Evolutionary conservation across 2,113 vertebrate species (phyloP).

Genomic region (Polypterus senegalus): DNA sequence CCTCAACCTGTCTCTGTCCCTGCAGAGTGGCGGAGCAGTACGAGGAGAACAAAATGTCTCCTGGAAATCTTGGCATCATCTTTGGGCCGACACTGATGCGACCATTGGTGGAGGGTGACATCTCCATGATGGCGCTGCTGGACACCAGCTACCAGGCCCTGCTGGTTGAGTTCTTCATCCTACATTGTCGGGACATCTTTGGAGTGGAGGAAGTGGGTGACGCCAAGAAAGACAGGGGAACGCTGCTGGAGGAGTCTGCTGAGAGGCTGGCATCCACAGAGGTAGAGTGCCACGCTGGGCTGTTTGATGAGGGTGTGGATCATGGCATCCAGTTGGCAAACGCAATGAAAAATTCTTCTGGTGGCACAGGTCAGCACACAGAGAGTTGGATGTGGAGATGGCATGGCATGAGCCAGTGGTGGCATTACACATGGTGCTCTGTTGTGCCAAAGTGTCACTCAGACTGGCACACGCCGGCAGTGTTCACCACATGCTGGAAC

Average conservation of each 20-base stretch:
- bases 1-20: background rate
- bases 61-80: slow-evolving; percentile 81
- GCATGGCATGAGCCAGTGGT: no score
- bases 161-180: slow-evolving; percentile 75
- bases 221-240: slow-evolving; percentile 15
- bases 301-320: no score
- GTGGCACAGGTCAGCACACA: no score
- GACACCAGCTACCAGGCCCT: slow-evolving; percentile 74
- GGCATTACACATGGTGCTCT: no score
- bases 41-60: slow-evolving; percentile 84
- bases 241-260: slow-evolving; percentile 21
- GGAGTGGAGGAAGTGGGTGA: slow-evolving; percentile 39
- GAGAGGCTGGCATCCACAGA: background rate
- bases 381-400: no score
- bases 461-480: no score
- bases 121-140: slow-evolving; percentile 58
- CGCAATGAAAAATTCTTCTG: no score
- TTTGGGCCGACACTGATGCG: slow-evolving; percentile 81
- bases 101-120: slow-evolving; percentile 40
- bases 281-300: slow-evolving; percentile 21
- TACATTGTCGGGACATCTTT: slow-evolving; percentile 60
- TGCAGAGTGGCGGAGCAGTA: slow-evolving; percentile 63
- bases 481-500: no score
- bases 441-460: no score
- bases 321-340: no score